A percentile compares a stretch with the other conserved stretches of the same genome.
These are phyloP conservation scores for Megastigmus dorsalis DNA, from an alignment of 2,888 invertebrate species.

Conservation along the genomic window DNA sequence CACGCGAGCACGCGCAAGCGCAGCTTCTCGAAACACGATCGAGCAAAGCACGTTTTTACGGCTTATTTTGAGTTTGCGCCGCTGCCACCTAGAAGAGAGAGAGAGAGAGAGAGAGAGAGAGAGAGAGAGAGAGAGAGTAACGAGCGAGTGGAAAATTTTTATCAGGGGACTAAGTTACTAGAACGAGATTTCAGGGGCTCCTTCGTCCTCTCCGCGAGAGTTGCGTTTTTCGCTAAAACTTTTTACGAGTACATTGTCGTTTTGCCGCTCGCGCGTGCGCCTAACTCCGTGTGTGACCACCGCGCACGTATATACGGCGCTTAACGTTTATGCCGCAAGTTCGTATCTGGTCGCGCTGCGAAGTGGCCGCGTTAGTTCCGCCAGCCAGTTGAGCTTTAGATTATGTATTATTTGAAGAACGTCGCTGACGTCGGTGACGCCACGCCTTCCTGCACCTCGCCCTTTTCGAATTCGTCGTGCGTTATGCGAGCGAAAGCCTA, in stretches of 20 bases:
- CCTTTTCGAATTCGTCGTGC: neutral
- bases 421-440: neutral
- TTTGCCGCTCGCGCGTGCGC: neutral
- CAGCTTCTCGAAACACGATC: too few species aligned
- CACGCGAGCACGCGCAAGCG: neutral
- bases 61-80: constrained; percentile 2
- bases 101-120: too few species aligned
- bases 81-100: too few species aligned
- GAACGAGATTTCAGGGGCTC: neutral
- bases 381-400: neutral
- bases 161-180: constrained; percentile 23
- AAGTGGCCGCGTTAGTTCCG: neutral
- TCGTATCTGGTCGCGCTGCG: constrained; percentile 24
- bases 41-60: too few species aligned
- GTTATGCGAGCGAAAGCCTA: neutral
- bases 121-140: too few species aligned
- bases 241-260: constrained; percentile 45
- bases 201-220: neutral
- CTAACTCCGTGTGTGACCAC: neutral
- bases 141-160: constrained; percentile 28
- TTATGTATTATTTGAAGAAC: constrained; percentile 14
- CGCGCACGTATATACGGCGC: neutral
- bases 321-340: constrained; percentile 38
- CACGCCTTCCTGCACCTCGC: too few species aligned
- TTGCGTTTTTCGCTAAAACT: constrained; percentile 20